phyloP scores from a whole-genome alignment of 2,888 invertebrate species.

The Brassicogethes aeneus region DNA sequence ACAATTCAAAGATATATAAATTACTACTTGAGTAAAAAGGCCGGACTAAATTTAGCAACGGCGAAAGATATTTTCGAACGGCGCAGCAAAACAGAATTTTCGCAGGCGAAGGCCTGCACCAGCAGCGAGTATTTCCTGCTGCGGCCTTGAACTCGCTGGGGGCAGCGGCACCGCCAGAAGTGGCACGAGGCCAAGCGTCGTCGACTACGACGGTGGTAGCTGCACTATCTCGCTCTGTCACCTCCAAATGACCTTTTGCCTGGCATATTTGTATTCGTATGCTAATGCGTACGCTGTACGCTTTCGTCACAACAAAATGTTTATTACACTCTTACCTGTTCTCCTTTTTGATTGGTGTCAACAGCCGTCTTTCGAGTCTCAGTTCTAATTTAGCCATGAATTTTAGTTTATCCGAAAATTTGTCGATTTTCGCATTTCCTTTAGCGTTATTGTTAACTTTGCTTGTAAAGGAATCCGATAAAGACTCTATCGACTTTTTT shows the following conservation, averaged over 20 bases:
- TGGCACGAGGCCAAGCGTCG: constrained; percentile 29
- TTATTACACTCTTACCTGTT: neutral
- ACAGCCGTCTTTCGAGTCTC: constrained; percentile 17
- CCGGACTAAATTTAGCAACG: no score
- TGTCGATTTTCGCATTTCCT: constrained; percentile 13
- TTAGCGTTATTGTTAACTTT: constrained; percentile 18
- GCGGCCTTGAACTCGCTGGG: constrained; percentile 29
- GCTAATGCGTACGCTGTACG: no score
- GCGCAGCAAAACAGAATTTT: no score
- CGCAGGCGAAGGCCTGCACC: no score
- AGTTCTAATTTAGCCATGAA: constrained; percentile 31
- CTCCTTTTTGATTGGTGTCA: neutral
- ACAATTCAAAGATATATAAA: no score
- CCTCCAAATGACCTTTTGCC: constrained; percentile 27
- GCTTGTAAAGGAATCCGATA: constrained; percentile 25
- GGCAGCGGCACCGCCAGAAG: no score
- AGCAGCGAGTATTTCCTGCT: no score
- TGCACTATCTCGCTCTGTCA: no score
- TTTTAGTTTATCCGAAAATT: constrained; percentile 28
- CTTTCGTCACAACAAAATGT: no score
- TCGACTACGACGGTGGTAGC: no score
- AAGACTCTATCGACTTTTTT: constrained; percentile 28
- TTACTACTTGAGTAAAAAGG: no score
- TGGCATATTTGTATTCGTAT: no score
- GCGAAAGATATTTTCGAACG: constrained; percentile 13